phyloP scores from a whole-genome alignment of 2,113 vertebrate species.

The Entomyzon cyanotis region DNA sequence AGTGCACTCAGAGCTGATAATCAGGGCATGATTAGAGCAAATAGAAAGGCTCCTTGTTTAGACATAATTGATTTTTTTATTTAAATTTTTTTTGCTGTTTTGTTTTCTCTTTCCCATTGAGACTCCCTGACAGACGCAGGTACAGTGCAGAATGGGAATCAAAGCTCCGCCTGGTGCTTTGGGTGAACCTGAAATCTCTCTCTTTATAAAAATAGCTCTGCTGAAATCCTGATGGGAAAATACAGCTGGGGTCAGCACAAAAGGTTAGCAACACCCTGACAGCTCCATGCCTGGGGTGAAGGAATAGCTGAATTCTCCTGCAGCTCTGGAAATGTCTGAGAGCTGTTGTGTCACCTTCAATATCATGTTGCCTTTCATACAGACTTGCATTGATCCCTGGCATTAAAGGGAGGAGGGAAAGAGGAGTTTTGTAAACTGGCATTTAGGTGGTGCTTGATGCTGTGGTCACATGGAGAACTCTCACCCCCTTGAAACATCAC shows the following conservation, averaged over 20 bases:
- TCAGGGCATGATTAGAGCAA: not conserved
- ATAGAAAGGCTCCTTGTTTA: not conserved
- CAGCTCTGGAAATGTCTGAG: not conserved
- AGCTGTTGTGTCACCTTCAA: constrained; percentile 22
- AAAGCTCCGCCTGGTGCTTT: not conserved
- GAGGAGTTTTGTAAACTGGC: not conserved
- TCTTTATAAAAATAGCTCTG: not conserved
- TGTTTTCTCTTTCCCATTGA: not conserved
- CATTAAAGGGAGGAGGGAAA: not conserved
- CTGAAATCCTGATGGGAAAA: not conserved
- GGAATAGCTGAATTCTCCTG: not conserved
- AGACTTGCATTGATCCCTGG: not conserved
- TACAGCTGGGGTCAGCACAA: not conserved
- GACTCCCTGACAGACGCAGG: not conserved
- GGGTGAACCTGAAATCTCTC: not conserved
- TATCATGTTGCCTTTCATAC: not conserved
- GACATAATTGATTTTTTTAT: not conserved
- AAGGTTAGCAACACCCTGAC: not conserved
- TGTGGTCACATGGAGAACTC: not conserved
- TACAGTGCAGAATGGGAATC: not conserved
- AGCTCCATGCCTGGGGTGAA: not conserved
- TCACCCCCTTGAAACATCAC: not conserved
- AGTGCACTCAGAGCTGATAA: not conserved
- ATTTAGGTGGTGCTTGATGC: not conserved
- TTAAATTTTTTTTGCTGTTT: not conserved